Base-by-base conservation (phyloP, 2,888 invertebrate species). In the Leucoma salicis region DNA sequence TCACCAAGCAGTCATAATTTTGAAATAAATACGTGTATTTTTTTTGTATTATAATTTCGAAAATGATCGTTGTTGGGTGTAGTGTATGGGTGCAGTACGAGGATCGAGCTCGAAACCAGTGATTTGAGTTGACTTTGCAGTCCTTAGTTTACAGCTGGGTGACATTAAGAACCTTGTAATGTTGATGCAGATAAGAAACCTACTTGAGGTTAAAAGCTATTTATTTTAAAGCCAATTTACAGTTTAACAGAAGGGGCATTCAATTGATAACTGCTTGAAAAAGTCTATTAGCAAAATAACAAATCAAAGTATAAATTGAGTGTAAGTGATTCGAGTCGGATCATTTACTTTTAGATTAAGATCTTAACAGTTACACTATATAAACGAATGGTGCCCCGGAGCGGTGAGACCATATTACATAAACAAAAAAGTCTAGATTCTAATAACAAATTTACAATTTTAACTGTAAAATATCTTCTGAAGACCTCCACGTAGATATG, bases 401-500 rank as follows among this genome's bases (percentile, higher is more conserved):
- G 47, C 46, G 34, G 2, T 4, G 4, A 3, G 10, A n/a, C 7
- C 32, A 21, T 24, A n/a, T 36, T 12, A 18, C 18, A 44, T 16
- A 31, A 41, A 39, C 37, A 18, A 44, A 45, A 54, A 44, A 49
- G 25, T 40, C 27, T 38, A 49, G 38, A 43, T 33, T 37, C 40
- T n/a, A 46, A 47, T 31, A 46, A 14, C 12, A 31, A 49, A 48
- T 44, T 42, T 28, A 25, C 6, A 15, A 38, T 45, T 39, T 33
- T 40, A 50, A 53, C 55, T 43, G 46, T 49, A 34, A 33, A 39
- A 18, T 14, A 32, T 37, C 28, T 27, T 43, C 41, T 45, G 15
- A 27, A 47, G 44, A 61, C 44, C 45, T 36, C 49, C 47, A 45
- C 49, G 49, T 47, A 53, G 46, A 35, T 40, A 18, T 33, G 39